Evolutionary conservation across 2,888 invertebrate species (phyloP), one percentile per base, ranked within the genome.

Genomic region (Stictocephala bisonia): DNA sequence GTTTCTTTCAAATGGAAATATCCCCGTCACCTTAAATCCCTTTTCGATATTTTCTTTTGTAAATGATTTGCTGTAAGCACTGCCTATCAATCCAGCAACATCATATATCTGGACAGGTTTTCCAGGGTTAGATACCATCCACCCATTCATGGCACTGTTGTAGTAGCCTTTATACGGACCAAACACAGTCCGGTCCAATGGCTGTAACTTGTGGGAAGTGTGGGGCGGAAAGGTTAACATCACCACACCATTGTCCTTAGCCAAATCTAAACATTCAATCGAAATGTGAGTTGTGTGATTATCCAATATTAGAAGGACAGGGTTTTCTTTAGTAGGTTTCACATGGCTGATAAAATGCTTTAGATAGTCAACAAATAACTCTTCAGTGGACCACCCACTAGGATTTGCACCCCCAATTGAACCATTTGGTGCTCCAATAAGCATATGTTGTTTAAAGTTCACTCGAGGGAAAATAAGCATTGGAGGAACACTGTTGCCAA

Each of bases 361-460:
- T 9, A 74, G 20, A 29, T 40, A 74, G 26, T 72, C 20, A 4
- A 60, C 26, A 72, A 75, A 75, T 13, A 67, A 26, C 3, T 40
- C 20, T 53, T 68, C 74, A 50, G 4, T 74, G 75, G 79, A 80
- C 81, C 81, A 77, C 60, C 81, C 77, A 50, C 74, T 75, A 4
- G 72, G 67, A 78, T 81, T 78, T 24, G 74, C 76, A 26, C 51
- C 72, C 24, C 80, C 80, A 48, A 72, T 31, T 40, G 71, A 74
- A 35, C 79, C 80, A 50, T 70, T 50, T 48, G 82, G 81, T 6
- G 77, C 80, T 56, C 79, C 78, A 1, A 74, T 76, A 18, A 82
- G 69, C 73, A 82, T 80, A 71, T 81, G 79, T 15, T 72, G 24
- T 29, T 74, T 74, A 53, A 74, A 80, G n/a, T 77, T 50, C 1